A percentile compares a stretch with the other conserved stretches of the same genome.
Evolutionary conservation across 2,888 invertebrate genomes (phyloP).

Genomic region (Eucera pruinosa): DNA sequence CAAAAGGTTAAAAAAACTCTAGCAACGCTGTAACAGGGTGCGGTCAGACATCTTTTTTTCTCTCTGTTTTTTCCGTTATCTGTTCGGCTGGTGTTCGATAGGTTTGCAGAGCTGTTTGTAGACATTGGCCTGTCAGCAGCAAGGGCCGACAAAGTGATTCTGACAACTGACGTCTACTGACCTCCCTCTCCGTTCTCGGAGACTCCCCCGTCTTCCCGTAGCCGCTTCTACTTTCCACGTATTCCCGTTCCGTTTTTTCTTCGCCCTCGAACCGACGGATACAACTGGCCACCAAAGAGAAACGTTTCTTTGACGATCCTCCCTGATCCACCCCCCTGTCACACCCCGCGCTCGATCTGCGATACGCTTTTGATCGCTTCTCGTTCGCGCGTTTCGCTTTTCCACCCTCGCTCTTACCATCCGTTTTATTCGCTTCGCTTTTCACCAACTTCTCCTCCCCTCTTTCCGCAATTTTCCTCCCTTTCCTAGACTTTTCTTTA

Average conservation of each 20-base stretch:
- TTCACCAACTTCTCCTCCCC: background rate
- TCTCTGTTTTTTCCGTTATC: background rate
- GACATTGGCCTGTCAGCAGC: slow-evolving; percentile 79
- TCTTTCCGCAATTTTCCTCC: slow-evolving; percentile 4
- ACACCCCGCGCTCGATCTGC: slow-evolving; percentile 53
- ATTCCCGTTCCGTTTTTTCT: slow-evolving; percentile 61
- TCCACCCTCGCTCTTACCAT: slow-evolving; percentile 19
- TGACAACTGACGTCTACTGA: slow-evolving; percentile 79
- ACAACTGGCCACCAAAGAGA: slow-evolving; percentile 82
- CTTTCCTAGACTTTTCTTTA: background rate
- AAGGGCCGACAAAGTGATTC: slow-evolving; percentile 50
- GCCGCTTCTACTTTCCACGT: slow-evolving; percentile 63
- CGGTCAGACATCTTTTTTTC: slow-evolving; percentile 6
- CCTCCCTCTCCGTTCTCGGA: slow-evolving; percentile 83
- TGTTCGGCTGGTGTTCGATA: slow-evolving; percentile 1
- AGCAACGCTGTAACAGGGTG: slow-evolving; percentile 3
- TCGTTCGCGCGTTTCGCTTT: slow-evolving; percentile 28
- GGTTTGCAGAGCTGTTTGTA: slow-evolving; percentile 79
- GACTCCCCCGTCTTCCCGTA: slow-evolving; percentile 71
- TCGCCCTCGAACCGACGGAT: slow-evolving; percentile 81
- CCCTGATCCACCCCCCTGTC: slow-evolving; percentile 59
- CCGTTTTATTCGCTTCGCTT: background rate
- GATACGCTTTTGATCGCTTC: slow-evolving; percentile 41
- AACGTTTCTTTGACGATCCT: slow-evolving; percentile 75
- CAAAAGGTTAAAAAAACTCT: slow-evolving; percentile 53